These are phyloP conservation scores for Hydroisotoma schaefferi DNA, from an alignment of 2,888 invertebrate genomes.

Conservation along the genomic window DNA sequence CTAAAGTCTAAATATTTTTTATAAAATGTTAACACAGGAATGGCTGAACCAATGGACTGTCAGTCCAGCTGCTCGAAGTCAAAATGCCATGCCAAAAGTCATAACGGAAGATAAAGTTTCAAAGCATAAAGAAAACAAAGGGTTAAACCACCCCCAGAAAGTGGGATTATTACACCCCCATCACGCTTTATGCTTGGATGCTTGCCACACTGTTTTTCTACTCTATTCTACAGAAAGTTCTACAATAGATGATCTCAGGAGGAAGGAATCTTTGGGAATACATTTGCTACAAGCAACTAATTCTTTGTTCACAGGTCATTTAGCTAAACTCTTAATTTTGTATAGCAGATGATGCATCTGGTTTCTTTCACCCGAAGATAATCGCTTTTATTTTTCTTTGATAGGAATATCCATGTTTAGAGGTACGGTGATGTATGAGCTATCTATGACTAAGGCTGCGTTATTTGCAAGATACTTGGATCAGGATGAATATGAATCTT, in stretches of 20 bases:
- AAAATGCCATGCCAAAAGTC: neutral
- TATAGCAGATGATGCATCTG: neutral
- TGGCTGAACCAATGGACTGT: conserved; percentile 27
- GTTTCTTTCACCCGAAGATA: neutral
- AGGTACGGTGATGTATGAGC: conserved; percentile 47
- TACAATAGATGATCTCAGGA: conserved; percentile 20
- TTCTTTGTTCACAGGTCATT: conserved; percentile 22
- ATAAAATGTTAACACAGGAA: conserved; percentile 10
- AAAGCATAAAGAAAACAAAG: conserved; percentile 4
- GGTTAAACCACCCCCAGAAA: neutral
- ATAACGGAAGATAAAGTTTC: conserved; percentile 3
- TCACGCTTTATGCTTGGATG: conserved; percentile 42
- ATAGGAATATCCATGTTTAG: conserved; percentile 48
- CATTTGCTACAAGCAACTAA: conserved; percentile 41
- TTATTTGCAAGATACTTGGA: conserved; percentile 26
- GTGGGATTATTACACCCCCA: conserved; percentile 35
- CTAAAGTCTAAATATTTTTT: too few species aligned
- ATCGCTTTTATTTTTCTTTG: conserved; percentile 8
- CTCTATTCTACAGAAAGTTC: conserved; percentile 35
- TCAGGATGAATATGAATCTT: conserved; percentile 23
- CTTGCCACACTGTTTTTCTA: conserved; percentile 44
- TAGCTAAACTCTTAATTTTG: neutral
- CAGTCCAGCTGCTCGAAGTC: conserved; percentile 12
- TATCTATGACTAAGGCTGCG: conserved; percentile 44
- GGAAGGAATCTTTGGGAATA: conserved; percentile 38